These are phyloP conservation scores for Mizuhopecten yessoensis DNA, from an alignment of 1,140 invertebrate species.

Conservation along the genomic window DNA sequence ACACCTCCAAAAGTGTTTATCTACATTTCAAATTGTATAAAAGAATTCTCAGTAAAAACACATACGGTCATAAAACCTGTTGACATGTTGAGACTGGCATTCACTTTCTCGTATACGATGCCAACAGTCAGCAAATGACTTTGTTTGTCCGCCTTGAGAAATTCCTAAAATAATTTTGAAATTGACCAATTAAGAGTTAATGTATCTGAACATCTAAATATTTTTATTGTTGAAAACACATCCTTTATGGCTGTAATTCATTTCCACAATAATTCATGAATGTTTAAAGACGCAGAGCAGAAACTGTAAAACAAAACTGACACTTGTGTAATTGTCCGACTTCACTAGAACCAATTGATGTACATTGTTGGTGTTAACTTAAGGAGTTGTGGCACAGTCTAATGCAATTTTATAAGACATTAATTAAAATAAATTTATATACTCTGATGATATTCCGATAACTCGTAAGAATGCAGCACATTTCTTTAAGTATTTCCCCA, in stretches of 20 bases:
- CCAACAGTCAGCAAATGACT: too few species aligned
- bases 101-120: background rate
- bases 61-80: background rate
- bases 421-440: background rate
- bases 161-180: background rate
- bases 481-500: constrained; percentile 7
- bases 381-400: background rate
- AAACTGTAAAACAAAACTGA: background rate
- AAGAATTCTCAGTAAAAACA: background rate
- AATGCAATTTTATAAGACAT: background rate
- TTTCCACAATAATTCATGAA: background rate
- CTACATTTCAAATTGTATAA: background rate
- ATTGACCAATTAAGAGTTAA: background rate
- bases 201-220: background rate
- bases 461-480: background rate
- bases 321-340: background rate
- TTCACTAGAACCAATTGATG: background rate
- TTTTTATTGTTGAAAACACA: background rate
- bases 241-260: background rate
- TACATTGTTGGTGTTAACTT: background rate
- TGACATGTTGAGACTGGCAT: background rate
- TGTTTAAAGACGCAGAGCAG: background rate
- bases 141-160: background rate
- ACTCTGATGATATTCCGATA: background rate
- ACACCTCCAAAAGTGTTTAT: background rate